Evolutionary conservation across 2,113 vertebrate species (phyloP).

Genomic region (Alouatta palliata): DNA sequence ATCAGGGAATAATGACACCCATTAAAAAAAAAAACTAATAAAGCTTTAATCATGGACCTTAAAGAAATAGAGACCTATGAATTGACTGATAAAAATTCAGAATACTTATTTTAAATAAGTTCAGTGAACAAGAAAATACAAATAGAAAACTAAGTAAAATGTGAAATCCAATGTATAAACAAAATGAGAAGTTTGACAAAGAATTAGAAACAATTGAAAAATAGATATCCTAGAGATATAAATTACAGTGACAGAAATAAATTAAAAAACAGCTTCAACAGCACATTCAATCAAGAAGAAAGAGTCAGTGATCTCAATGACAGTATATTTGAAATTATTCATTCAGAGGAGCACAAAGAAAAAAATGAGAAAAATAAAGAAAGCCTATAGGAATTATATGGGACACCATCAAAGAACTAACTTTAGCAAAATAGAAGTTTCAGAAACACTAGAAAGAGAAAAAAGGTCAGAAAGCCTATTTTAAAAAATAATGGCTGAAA

Average conservation of each 20-base stretch:
- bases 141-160: neutral
- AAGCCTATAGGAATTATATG: neutral
- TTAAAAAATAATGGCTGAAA: neutral
- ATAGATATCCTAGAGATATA: neutral
- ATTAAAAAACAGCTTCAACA: neutral
- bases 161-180: neutral
- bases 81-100: neutral
- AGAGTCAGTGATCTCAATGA: neutral
- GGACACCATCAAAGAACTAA: neutral
- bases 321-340: neutral
- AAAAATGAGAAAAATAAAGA: neutral
- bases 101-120: neutral
- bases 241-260: neutral
- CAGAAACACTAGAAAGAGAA: neutral
- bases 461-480: neutral
- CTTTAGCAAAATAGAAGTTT: neutral
- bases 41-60: neutral
- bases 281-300: neutral
- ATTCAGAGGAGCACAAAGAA: neutral
- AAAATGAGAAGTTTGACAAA: neutral
- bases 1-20: neutral
- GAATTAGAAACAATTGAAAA: neutral
- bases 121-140: neutral
- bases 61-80: neutral
- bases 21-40: neutral